A percentile compares a stretch with the other conserved stretches of the same genome.
Evolutionary conservation across 1,140 invertebrate species (phyloP).

Genomic region (Drosophila truncata): DNA sequence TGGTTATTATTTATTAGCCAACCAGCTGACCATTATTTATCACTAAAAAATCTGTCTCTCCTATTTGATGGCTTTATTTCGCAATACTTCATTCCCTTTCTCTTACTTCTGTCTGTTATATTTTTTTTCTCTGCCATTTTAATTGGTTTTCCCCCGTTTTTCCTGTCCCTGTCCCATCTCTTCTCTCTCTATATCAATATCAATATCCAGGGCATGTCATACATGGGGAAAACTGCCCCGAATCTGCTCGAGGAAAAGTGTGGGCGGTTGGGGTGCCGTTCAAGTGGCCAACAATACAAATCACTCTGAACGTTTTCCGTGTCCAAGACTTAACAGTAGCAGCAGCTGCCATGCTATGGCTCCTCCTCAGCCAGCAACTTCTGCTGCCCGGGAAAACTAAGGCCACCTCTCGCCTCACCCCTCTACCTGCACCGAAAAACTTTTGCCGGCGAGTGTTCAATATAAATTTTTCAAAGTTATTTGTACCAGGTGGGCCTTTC

Average conservation of each 20-base stretch:
- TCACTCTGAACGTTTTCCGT: conserved; percentile 35
- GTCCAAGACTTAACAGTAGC: conserved; percentile 51
- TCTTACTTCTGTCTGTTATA: background rate
- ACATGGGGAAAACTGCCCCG: conserved; percentile 27
- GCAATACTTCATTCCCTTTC: background rate
- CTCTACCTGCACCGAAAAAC: conserved; percentile 43
- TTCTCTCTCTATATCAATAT: conserved; percentile 1
- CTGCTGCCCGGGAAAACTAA: conserved; percentile 17
- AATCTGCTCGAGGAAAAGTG: conserved; percentile 11
- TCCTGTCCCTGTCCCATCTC: conserved; percentile 3
- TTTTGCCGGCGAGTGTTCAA: conserved; percentile 60
- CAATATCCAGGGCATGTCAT: conserved; percentile 39
- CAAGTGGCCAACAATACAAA: conserved; percentile 47
- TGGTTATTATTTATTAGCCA: too few relatives aligned
- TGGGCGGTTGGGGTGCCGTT: background rate
- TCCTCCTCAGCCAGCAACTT: background rate
- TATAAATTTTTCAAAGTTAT: conserved; percentile 79
- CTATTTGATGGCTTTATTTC: background rate
- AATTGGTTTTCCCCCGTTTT: conserved; percentile 17
- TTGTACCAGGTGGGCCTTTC: conserved; percentile 74
- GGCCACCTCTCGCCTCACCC: background rate
- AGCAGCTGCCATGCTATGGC: conserved; percentile 39
- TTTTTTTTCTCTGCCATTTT: conserved; percentile 12
- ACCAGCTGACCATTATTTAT: background rate
- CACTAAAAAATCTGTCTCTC: background rate